Evolutionary conservation across 2,888 invertebrate genomes (phyloP).

Genomic region (Nephrotoma appendiculata): DNA sequence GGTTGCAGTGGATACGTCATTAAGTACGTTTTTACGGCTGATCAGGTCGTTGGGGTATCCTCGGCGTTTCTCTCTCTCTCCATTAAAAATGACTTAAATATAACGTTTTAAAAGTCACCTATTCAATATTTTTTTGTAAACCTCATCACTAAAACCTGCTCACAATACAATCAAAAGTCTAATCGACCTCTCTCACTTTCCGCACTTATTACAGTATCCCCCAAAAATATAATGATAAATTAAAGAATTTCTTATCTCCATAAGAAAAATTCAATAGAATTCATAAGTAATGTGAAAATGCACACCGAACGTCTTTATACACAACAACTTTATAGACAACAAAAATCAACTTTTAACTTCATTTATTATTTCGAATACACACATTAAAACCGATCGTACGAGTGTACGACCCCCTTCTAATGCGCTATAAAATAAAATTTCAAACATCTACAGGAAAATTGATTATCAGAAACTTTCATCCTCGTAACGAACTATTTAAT

Average conservation of each 20-base stretch:
- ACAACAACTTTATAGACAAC: too few species aligned
- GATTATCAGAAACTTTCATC: not conserved
- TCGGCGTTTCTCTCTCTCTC: too few species aligned
- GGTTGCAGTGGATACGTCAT: too few species aligned
- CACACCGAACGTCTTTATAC: not conserved
- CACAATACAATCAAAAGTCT: not conserved
- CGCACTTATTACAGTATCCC: not conserved
- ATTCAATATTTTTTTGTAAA: too few species aligned
- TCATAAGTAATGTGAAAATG: not conserved
- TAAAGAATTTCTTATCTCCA: not conserved
- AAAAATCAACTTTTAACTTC: not conserved
- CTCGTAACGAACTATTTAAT: not conserved
- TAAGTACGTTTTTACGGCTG: too few species aligned
- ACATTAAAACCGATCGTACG: not conserved
- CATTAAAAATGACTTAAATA: too few species aligned
- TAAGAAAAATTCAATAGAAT: not conserved
- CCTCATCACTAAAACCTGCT: not conserved
- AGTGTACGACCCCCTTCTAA: not conserved
- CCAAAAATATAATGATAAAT: not conserved
- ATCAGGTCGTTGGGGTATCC: too few species aligned
- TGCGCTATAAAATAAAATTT: not conserved
- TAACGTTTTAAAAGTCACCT: too few species aligned
- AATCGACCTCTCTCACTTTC: not conserved
- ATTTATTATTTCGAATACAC: not conserved
- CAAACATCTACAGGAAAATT: not conserved